Evolutionary conservation across 2,888 invertebrate species (phyloP), one percentile per base, ranked within the genome.

Genomic region (Helicoverpa assulta): DNA sequence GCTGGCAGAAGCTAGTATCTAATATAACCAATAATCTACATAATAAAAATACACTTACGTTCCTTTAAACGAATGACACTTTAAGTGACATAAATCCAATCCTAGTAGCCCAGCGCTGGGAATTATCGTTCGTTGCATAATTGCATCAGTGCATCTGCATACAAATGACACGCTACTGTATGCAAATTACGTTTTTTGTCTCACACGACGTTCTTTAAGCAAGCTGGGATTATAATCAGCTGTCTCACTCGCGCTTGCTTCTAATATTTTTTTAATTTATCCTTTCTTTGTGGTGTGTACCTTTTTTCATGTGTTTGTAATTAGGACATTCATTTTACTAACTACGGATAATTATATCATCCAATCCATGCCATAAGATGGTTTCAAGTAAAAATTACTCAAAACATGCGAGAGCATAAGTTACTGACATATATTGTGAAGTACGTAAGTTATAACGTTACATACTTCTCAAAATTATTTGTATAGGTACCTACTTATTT

Each of bases 91-190:
- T 66, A 67, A 79, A 79, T 79, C 67, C 29, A 73, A 79, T 79
- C 58, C 33, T 60, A 57, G 33, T 59, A 61, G 78, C 73, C 76
- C 74, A 73, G 66, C 50, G 65, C 67, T 78, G 76, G 73, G 71
- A 80, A 83, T 82, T 73, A 80, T 67, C 72, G 63, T 81, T 73
- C 47, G 51, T 19, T 59, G 79, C 70, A 78, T 85, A 85, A 85
- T 85, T 85, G 81, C 77, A 66, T 80, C 58, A 59, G 63, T 58
- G 74, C 76, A 84, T 84, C 84, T 84, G 84, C 84, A 84, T 84
- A 80, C 78, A 84, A 78, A 84, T 84, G 82, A 64, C 54, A 70
- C 52, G 57, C 63, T 57, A 70, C 78, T 82, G 50, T 69, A 77
- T 73, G 77, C 76, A 76, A 79, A 83, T 79, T 63, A 55, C 26